Conservation (phyloP, 2,797 vertebrate species). For the Lacerta bilineata region DNA sequence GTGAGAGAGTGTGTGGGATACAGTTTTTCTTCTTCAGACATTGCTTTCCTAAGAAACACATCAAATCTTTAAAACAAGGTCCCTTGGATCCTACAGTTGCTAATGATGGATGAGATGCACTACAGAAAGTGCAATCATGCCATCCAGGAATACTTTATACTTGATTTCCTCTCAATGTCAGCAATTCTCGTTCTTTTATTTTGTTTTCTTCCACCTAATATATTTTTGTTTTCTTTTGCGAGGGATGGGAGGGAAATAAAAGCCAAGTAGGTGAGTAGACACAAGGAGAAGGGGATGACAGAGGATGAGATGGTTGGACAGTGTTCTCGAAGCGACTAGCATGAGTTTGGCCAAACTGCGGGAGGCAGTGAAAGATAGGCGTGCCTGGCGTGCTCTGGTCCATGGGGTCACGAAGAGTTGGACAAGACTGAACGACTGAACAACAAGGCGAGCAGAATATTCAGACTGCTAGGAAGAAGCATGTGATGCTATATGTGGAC, state of each 20-base stretch:
- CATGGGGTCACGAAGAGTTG: no score
- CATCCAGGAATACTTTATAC: neutral
- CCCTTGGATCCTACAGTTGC: slow-evolving; percentile 31
- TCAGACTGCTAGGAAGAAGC: neutral
- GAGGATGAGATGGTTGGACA: no score
- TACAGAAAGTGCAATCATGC: slow-evolving; percentile 38
- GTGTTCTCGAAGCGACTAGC: no score
- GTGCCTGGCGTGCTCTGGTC: no score
- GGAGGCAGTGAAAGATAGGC: no score
- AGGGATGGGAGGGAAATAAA: neutral
- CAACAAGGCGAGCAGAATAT: neutral
- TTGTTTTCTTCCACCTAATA: neutral
- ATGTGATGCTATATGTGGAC: neutral
- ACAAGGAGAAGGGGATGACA: no score
- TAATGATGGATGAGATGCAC: slow-evolving; percentile 44
- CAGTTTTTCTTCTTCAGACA: slow-evolving; percentile 38
- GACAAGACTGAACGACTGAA: no score
- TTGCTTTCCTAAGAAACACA: slow-evolving; percentile 48
- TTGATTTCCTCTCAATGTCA: slow-evolving; percentile 23
- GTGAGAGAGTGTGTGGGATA: neutral
- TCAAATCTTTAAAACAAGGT: slow-evolving; percentile 39
- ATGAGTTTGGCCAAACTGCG: no score
- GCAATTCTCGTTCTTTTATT: slow-evolving; percentile 22
- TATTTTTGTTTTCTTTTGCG: slow-evolving; percentile 15
- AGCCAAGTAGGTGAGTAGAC: neutral